Base-by-base conservation (phyloP, 1,140 invertebrate species). In the Penaeus indicus region DNA sequence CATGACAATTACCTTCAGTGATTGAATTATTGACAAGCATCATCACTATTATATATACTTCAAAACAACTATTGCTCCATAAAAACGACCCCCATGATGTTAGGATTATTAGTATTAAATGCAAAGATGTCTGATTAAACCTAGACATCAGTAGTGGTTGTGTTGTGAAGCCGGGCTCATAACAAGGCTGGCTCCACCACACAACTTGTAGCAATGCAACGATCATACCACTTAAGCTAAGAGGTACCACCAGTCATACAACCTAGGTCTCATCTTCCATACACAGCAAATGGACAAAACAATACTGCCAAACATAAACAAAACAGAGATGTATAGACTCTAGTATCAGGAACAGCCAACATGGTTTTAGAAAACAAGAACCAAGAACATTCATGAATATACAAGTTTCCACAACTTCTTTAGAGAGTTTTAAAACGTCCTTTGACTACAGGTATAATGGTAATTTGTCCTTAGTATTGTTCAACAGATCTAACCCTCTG, bases 291-390 rank as follows among this genome's bases (percentile, higher is more conserved):
- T 91, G 89, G 88, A 87, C 90, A 85, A 91, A 91, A 91, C 90
- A 91, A 91, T 91, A 91, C 90, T 91, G 90, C 82, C 90, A 88
- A 91, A 91, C 90, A 91, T 89, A 91, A 91, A 91, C 87, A 91
- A 91, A 91, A 89, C 87, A 91, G 89, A 79, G 75, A 86, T 91
- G 83, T 90, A 89, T 89, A 91, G 86, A 91, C 84, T 86, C 84
- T 90, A 90, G 84, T 85, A 86, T 91, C 88, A 91, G 90, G 90
- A 91, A 91, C 90, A 91, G 90, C 90, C 90, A 91, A 91, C 90
- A 91, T 91, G 90, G 89, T 91, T 89, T 91, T 89, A 85, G 90
- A 89, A 91, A 91, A 91, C 90, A 91, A 91, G 90, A 91, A 91
- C 88, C 87, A 89, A 91, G 88, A 91, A 91, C 90, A 91, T 91